These are phyloP conservation scores for Benthochromis sp. DNA, from an alignment of 2,113 vertebrate species.

Conservation along the genomic window DNA sequence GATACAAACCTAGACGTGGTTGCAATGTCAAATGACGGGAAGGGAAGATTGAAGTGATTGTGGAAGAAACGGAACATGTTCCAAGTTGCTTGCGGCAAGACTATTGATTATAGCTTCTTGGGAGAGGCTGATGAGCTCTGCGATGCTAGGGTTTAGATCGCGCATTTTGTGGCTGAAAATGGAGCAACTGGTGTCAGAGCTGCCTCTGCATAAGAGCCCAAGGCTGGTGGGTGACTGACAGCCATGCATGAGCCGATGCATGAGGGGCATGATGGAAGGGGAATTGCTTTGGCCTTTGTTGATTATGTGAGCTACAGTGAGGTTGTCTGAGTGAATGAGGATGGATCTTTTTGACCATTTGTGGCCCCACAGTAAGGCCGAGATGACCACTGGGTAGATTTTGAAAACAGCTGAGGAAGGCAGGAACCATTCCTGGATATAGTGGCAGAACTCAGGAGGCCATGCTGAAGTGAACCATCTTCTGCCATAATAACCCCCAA, in stretches of 20 bases:
- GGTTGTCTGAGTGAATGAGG: not conserved
- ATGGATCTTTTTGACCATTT: not conserved
- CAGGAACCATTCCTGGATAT: not conserved
- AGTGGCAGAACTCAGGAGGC: not conserved
- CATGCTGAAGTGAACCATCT: not conserved
- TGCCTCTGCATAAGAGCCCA: not conserved
- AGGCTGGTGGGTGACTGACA: not conserved
- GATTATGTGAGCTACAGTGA: not conserved
- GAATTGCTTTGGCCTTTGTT: not conserved
- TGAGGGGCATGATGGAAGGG: not conserved
- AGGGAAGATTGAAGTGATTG: not conserved
- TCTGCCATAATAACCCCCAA: not conserved
- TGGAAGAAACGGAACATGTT: not conserved
- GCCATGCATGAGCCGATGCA: not conserved
- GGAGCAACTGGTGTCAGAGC: not conserved
- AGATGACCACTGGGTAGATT: not conserved
- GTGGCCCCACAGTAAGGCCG: not conserved
- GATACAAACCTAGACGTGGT: not conserved
- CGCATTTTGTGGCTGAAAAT: not conserved
- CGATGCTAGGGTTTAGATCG: rapidly evolving
- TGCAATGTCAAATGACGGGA: not conserved
- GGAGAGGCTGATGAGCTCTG: not conserved
- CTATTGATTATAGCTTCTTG: not conserved
- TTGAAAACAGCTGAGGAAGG: not conserved
- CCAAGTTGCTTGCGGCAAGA: not conserved